These are phyloP conservation scores for Sinocyclocheilus rhinocerous DNA, from an alignment of 2,113 vertebrate genomes.

Conservation along the genomic window DNA sequence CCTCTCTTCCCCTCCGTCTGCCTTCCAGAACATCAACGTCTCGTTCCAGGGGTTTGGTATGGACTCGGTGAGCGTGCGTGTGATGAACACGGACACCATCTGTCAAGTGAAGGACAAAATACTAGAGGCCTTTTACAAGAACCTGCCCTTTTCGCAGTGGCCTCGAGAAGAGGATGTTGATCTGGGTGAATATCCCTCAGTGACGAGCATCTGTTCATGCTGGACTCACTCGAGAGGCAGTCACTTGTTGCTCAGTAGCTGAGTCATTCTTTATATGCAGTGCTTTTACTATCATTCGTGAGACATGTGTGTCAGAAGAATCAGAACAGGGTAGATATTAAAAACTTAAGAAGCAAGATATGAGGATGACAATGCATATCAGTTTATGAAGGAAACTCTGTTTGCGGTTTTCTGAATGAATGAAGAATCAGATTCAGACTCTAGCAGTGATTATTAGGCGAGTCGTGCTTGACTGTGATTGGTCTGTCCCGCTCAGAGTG, in stretches of 20 bases:
- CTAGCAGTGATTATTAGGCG: too few relatives aligned
- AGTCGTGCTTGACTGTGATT: background rate
- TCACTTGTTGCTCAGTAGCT: too few relatives aligned
- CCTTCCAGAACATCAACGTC: slow-evolving; percentile 93
- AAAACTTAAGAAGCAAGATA: too few relatives aligned
- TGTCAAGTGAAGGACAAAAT: slow-evolving; percentile 98
- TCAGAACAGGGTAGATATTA: background rate
- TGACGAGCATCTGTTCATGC: background rate
- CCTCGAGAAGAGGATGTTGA: slow-evolving; percentile 93
- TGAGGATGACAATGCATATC: too few relatives aligned
- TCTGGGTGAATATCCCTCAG: slow-evolving; percentile 80
- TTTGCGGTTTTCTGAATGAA: background rate
- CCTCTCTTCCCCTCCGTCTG: background rate
- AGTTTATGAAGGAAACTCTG: too few relatives aligned
- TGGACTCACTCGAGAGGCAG: too few relatives aligned
- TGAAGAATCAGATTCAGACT: background rate
- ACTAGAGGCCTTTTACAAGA: slow-evolving; percentile 98
- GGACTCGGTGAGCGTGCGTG: slow-evolving; percentile 92
- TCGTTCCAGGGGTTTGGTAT: slow-evolving; percentile 98
- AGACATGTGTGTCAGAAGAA: background rate
- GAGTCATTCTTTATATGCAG: too few relatives aligned
- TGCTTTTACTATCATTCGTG: too few relatives aligned
- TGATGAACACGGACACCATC: slow-evolving; percentile 96
- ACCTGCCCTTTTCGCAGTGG: slow-evolving; percentile 97
- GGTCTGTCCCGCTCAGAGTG: slow-evolving; percentile 78